Evolutionary conservation across 92 coral and sea anemone genomes (phyloP).

Genomic region (Phenganax stokvisi): DNA sequence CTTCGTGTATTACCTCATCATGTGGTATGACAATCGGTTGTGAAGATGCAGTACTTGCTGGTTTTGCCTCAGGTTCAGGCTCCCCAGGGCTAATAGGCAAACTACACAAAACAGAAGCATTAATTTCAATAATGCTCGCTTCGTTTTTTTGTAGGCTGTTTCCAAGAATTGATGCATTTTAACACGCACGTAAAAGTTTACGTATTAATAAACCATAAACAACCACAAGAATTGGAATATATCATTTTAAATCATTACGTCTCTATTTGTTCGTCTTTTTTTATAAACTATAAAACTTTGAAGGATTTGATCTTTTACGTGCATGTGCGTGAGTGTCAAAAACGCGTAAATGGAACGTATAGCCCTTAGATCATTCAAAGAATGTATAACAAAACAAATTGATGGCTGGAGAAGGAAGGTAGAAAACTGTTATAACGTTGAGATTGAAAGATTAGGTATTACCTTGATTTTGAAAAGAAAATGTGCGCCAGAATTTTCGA

Average conservation of each 20-base stretch:
- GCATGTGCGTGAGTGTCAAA: no score
- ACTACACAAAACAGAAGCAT: conserved; percentile 43
- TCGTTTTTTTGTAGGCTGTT: not conserved
- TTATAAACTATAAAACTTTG: no score
- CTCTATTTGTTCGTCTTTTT: no score
- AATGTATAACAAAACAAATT: not conserved
- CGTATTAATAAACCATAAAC: no score
- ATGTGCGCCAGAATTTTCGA: conserved; percentile 87
- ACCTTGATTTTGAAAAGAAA: conserved; percentile 88
- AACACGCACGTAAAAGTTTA: no score
- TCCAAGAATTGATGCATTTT: not conserved
- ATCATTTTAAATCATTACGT: no score
- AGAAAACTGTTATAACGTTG: not conserved
- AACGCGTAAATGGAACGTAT: no score
- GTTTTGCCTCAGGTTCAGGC: conserved; percentile 66
- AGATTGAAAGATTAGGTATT: not conserved
- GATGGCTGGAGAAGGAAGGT: not conserved
- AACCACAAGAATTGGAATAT: no score
- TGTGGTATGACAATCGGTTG: conserved; percentile 89
- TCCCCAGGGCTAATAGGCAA: conserved; percentile 95
- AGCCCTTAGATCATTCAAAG: no score
- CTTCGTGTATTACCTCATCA: conserved; percentile 66
- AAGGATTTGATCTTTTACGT: no score
- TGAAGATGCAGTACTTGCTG: conserved; percentile 56
- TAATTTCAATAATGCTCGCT: not conserved